Base-by-base conservation (phyloP, 2,888 invertebrate genomes). In the Tiphia femorata region DNA sequence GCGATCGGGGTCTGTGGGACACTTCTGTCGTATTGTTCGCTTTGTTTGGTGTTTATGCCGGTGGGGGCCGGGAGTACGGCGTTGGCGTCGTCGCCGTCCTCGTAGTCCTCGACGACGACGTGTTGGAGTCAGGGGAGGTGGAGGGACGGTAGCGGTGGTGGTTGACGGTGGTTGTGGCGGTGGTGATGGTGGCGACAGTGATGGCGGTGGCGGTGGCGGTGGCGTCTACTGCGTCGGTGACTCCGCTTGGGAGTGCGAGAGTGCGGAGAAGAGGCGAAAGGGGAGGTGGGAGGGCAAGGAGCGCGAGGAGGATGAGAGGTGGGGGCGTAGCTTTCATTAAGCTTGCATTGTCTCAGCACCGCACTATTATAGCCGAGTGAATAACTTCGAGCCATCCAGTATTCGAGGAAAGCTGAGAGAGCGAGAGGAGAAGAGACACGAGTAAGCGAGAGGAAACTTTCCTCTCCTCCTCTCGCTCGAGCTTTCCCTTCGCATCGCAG, bases 1-100 rank as follows among this genome's bases (percentile, higher is more conserved):
- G 74, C 74, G 77, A 79, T 79, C 76, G 78, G 73, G 77, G 79
- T 77, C 73, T 77, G 70, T 77, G 72, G 76, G 76, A 73, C 78
- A 77, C 74, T 76, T 74, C 68, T 72, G 69, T 62, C 64, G 67
- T 72, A 78, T 77, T 80, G 78, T 80, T 79, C 76, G 70, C 76
- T 76, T 77, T 79, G 77, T 78, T 73, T 67, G 71, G 70, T 78
- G 75, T 80, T 79, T 79, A 78, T 74, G 76, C 66, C 47, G 59
- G 38, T 56, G 61, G n/a, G n/a, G 56, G 43, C 58, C 37, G 43
- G 44, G 33, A 38, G 38, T 19, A 41, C 46, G 55, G 41, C 12
- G 41, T 17, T 47, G 54, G 43, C n/a, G 44, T 48, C 53, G 57
- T n/a, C n/a, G n/a, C n/a, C n/a, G n/a, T n/a, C n/a, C n/a, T n/a